A percentile compares a stretch with the other conserved stretches of the same genome.
Evolutionary conservation across 2,888 invertebrate genomes (phyloP).

Genomic region (Drosophila helvetica): DNA sequence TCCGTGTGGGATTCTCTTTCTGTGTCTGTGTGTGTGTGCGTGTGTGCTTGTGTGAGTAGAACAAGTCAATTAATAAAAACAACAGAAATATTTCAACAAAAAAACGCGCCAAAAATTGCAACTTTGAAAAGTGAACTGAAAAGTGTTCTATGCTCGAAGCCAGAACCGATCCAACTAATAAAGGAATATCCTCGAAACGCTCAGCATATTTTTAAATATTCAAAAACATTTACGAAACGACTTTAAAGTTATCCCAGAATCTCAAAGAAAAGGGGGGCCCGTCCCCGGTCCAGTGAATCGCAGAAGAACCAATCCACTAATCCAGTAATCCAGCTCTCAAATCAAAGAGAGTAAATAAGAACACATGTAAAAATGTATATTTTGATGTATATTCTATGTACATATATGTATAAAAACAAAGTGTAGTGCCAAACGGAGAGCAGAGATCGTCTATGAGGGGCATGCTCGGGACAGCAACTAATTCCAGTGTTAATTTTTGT

Average conservation of each 20-base stretch:
- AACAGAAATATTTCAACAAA: neutral
- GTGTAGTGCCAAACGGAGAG: conserved; percentile 24
- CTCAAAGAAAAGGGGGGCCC: conserved; percentile 20
- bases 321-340: neutral
- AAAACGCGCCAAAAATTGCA: conserved; percentile 12
- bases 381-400: no score
- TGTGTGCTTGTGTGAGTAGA: neutral
- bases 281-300: neutral
- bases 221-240: neutral
- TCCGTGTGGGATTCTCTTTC: neutral
- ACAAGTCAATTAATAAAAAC: neutral
- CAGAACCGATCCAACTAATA: neutral
- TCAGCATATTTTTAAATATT: neutral
- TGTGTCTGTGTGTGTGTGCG: neutral
- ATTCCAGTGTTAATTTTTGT: conserved; percentile 27
- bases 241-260: neutral
- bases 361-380: neutral
- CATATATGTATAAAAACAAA: neutral
- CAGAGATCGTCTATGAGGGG: conserved; percentile 25
- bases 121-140: neutral
- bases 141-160: neutral
- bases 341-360: conserved; percentile 17
- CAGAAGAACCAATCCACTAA: neutral
- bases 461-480: conserved; percentile 10
- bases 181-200: neutral